Evolutionary conservation across 2,888 invertebrate species (phyloP), one percentile per base, ranked within the genome.

Genomic region (Ligdia adustata): DNA sequence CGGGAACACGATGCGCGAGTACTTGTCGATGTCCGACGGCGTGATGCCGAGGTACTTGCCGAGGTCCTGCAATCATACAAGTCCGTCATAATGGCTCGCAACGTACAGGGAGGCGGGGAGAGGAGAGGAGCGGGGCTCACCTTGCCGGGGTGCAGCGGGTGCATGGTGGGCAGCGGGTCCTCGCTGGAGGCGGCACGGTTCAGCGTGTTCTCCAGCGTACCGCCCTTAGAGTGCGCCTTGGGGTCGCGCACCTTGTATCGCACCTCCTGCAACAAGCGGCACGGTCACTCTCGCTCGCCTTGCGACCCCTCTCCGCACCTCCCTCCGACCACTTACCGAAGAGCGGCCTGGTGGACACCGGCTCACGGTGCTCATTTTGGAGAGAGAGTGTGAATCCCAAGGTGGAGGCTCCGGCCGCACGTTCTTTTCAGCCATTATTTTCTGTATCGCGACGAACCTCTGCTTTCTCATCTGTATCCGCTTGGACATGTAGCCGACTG

Each of bases 21-120:
- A 98, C 91, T 98, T 98, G 93, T 99, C 98, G 88, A 98, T 98
- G 90, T 97, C 98, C 79, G 97, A 97, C 57, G 97, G 97, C 75
- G 97, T 96, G 75, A 97, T 95, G 75, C 95, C 96, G 84, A 95
- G 93, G 74, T 95, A 92, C 86, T 96, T 96, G 92, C 96, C 96
- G 82, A 96, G 94, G 87, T 96, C 96, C 92, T 91, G 79, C 9
- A 65, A 35, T n/a, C n/a, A n/a, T n/a, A n/a, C n/a, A n/a, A n/a
- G n/a, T n/a, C n/a, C n/a, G n/a, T n/a, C n/a, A n/a, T n/a, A n/a
- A n/a, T n/a, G n/a, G n/a, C n/a, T n/a, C n/a, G n/a, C n/a, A n/a
- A n/a, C n/a, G n/a, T n/a, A n/a, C n/a, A n/a, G 7, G n/a, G 2
- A 9, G 5, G 1, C 16, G 7, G n/a, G 3, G 5, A 4, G 6